A percentile compares a stretch with the other conserved stretches of the same genome.
Conservation (phyloP, 2,888 invertebrate genomes). For the Sphaerophoria taeniata region DNA sequence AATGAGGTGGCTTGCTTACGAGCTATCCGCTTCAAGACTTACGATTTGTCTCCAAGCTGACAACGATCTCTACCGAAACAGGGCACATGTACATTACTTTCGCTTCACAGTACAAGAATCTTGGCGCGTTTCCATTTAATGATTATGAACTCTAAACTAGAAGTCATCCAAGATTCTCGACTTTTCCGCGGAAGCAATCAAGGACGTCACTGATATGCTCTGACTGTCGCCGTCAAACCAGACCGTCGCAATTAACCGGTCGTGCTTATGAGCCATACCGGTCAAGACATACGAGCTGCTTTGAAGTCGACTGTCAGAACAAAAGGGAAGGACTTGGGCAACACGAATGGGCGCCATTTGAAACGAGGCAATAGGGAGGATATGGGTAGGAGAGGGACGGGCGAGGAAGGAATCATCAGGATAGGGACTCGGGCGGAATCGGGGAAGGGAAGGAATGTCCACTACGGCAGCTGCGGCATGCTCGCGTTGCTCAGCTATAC, state of each 20-base stretch:
- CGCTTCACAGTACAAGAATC: neutral
- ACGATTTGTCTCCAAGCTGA: neutral
- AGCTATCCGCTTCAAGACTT: constrained; percentile 1
- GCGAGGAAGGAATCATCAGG: neutral
- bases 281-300: neutral
- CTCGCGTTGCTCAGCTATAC: too few relatives aligned
- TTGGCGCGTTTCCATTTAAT: neutral
- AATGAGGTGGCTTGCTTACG: neutral
- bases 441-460: too few relatives aligned
- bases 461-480: too few relatives aligned
- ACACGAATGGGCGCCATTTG: too few relatives aligned
- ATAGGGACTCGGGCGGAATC: neutral
- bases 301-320: neutral
- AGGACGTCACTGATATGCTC: neutral
- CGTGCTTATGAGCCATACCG: neutral
- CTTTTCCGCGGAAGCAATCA: neutral
- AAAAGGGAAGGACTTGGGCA: neutral
- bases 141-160: neutral
- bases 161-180: neutral
- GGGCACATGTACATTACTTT: neutral
- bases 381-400: neutral
- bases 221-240: neutral
- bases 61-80: neutral
- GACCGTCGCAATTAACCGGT: neutral
- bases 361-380: too few relatives aligned